These are phyloP conservation scores for Lophura nycthemera DNA, from an alignment of 2,113 vertebrate genomes.

Conservation along the genomic window DNA sequence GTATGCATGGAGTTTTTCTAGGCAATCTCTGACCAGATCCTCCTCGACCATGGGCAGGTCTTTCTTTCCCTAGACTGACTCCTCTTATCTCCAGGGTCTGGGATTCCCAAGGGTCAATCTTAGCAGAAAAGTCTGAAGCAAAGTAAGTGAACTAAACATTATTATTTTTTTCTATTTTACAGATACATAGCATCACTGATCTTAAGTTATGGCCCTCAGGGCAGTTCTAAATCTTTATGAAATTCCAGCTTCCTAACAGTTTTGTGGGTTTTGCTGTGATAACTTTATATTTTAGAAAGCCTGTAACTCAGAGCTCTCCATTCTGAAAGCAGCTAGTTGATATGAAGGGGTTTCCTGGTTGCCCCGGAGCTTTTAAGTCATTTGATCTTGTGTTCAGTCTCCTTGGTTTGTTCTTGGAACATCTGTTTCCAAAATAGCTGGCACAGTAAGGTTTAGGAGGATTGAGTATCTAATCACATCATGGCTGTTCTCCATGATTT, in stretches of 20 bases:
- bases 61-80: too few relatives aligned
- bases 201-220: not conserved
- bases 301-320: not conserved
- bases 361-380: not conserved
- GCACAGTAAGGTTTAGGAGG: conserved; percentile 8
- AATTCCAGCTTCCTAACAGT: not conserved
- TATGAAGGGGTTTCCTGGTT: not conserved
- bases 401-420: conserved; percentile 52
- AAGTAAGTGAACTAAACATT: not conserved
- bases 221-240: not conserved
- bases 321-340: not conserved
- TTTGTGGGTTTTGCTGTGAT: not conserved
- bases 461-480: conserved; percentile 47
- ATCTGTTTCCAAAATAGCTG: conserved; percentile 52
- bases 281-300: not conserved
- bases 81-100: not conserved
- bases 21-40: too few relatives aligned
- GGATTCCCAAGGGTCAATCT: not conserved
- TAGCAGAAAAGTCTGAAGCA: not conserved
- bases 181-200: not conserved
- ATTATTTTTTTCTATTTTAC: not conserved
- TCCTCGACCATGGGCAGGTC: too few relatives aligned
- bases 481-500: not conserved
- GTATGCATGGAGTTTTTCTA: too few relatives aligned
- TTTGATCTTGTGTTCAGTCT: conserved; percentile 11